phyloP scores from a whole-genome alignment of 2,888 invertebrate species.

The Microplitis deprimator region DNA sequence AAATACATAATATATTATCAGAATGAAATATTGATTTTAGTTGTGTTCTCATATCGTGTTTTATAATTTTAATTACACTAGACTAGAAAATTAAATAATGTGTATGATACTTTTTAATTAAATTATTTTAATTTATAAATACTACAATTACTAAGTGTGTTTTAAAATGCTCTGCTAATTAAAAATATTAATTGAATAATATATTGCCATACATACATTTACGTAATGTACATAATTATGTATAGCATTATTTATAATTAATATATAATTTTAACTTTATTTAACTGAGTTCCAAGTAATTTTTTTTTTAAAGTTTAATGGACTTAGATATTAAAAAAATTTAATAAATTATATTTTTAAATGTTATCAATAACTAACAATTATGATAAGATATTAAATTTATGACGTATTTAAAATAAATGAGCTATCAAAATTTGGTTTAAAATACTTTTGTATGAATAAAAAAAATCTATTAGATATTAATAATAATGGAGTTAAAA shows the following conservation, averaged over 20 bases:
- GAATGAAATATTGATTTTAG: neutral
- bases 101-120: neutral
- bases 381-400: too few species aligned
- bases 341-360: too few species aligned
- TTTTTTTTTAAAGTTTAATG: neutral
- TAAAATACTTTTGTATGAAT: too few species aligned
- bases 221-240: neutral
- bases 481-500: too few species aligned
- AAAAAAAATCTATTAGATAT: too few species aligned
- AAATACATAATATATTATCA: neutral
- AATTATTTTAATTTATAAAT: neutral
- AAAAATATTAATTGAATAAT: neutral
- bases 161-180: neutral
- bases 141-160: neutral
- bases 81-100: neutral
- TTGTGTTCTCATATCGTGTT: neutral
- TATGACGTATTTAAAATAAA: too few species aligned
- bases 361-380: too few species aligned
- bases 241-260: neutral
- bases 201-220: neutral
- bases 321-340: neutral
- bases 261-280: neutral
- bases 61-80: neutral
- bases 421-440: too few species aligned
- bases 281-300: neutral